Evolutionary conservation across 2,888 invertebrate genomes (phyloP).

Genomic region (Amphipoea lucens): DNA sequence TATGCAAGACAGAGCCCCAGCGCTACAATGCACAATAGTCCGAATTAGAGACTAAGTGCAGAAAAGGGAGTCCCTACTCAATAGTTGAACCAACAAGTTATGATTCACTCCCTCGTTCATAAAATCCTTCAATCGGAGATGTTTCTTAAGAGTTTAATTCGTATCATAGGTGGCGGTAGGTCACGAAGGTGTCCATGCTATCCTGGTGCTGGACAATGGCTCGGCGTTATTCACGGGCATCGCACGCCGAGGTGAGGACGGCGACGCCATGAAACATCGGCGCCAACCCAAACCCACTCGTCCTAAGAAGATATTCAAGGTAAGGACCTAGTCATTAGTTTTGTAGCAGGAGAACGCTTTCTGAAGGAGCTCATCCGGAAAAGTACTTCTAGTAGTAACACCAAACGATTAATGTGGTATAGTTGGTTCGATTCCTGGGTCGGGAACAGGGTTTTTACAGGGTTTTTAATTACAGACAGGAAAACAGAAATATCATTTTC

Average conservation of each 20-base stretch:
- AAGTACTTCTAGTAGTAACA: background rate
- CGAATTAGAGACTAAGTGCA: background rate
- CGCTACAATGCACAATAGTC: background rate
- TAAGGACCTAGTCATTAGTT: constrained; percentile 73
- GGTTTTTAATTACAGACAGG: too few species aligned
- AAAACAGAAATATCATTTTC: too few species aligned
- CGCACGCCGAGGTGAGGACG: constrained; percentile 97
- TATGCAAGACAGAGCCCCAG: too few species aligned
- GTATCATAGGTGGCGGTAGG: constrained; percentile 95
- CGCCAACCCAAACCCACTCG: constrained; percentile 97
- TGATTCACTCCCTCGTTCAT: background rate
- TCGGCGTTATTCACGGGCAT: constrained; percentile 95
- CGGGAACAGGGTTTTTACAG: too few species aligned
- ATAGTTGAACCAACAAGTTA: background rate
- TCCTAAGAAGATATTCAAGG: constrained; percentile 97
- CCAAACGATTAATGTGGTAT: background rate
- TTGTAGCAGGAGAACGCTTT: background rate
- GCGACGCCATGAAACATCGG: constrained; percentile 94
- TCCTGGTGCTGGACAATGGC: constrained; percentile 98
- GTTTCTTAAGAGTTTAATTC: constrained; percentile 3
- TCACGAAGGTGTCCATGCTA: constrained; percentile 97
- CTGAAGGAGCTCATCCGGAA: too few species aligned
- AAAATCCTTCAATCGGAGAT: background rate
- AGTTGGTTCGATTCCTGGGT: background rate
- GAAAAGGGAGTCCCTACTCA: background rate